Evolutionary conservation across 2,113 vertebrate species (phyloP), one percentile per base, ranked within the genome.

Genomic region (Otis tarda): DNA sequence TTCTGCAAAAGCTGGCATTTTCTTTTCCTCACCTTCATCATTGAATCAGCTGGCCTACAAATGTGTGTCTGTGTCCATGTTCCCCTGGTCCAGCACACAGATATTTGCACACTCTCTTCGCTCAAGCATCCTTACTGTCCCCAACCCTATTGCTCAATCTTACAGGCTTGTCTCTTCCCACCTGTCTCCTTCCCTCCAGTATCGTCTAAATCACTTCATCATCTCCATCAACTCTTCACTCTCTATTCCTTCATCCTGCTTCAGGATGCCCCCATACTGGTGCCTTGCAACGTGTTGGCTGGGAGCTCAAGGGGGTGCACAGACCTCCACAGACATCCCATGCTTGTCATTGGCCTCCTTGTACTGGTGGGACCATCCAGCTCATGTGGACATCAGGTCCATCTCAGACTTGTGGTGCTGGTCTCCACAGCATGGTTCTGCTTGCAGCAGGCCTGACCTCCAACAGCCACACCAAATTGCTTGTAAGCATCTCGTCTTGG

Each of bases 41-140:
- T 39, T 43, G 31, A 19, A 37, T 49, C 27, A 21, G 18, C 31
- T 8, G 25, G 45, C 0, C 3, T 12, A 4, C 14, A 7, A 0
- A 0, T 21, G 14, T 23, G n/a, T 49, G n/a, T 10, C 39, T 9
- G 0, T 35, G 43, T 30, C 45, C 31, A 2, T 9, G 31, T 45
- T 50, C 17, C 60, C 11, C 20, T 43, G 27, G 30, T 7, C 39
- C 41, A n/a, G 12, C 6, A 50, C 60, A 23, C 17, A 35, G 64
- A 23, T 71, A 53, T 20, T 39, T 59, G 28, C 37, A 53, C 31
- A 23, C 14, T 10, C 33, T 71, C 8, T 12, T 43, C 1, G 1
- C 12, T 28, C 45, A 65, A 60, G 52, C 17, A 31, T 31, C 37
- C 21, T 88, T 64, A n/a, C 6, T 39, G 28, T 71, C 17, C 63